These are phyloP conservation scores for Myioborus melanocephalus DNA, from an alignment of 2,797 vertebrate species.

Conservation along the genomic window DNA sequence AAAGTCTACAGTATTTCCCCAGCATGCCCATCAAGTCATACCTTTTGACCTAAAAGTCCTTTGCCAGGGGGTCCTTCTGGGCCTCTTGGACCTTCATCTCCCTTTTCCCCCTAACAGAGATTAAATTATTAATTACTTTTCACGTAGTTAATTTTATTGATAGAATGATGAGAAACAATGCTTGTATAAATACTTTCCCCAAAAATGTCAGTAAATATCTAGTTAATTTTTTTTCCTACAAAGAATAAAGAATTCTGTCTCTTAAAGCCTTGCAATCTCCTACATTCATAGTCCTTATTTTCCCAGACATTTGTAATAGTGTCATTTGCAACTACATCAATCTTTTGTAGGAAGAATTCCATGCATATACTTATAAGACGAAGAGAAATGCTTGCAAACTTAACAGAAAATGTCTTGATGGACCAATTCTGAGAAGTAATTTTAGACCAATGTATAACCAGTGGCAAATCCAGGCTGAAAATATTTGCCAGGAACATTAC, in stretches of 20 bases:
- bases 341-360: not conserved
- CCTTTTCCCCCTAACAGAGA: slow-evolving; percentile 79
- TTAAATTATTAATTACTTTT: not conserved
- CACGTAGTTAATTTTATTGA: not conserved
- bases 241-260: not conserved
- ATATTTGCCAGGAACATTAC: not conserved
- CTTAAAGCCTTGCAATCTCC: not conserved
- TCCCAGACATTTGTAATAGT: not conserved
- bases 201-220: not conserved
- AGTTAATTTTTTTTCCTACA: not conserved
- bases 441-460: not conserved
- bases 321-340: not conserved
- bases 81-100: slow-evolving; percentile 79
- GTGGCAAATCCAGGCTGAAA: not conserved
- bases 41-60: slow-evolving; percentile 81
- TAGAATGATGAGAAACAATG: not conserved
- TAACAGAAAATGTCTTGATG: not conserved
- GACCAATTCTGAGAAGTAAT: not conserved
- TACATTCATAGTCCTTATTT: not conserved
- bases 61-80: slow-evolving; percentile 79
- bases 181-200: not conserved
- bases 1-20: not conserved
- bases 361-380: not conserved
- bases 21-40: slow-evolving; percentile 26
- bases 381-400: not conserved